Evolutionary conservation across 2,113 vertebrate species (phyloP).

Genomic region (Nannospalax galili): DNA sequence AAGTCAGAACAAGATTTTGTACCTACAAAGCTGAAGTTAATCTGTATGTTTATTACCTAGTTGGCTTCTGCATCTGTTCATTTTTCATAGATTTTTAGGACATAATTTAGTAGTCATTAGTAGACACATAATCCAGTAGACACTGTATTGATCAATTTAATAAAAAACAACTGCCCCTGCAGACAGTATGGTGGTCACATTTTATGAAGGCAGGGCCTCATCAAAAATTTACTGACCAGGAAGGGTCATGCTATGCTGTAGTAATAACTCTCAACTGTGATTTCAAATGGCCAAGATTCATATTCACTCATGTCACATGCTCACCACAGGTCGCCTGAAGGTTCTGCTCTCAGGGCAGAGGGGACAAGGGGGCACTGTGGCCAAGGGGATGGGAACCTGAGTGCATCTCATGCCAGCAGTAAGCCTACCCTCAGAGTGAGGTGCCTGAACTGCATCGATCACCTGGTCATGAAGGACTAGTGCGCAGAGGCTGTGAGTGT

Average conservation of each 20-base stretch:
- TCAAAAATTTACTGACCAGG: neutral
- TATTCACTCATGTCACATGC: neutral
- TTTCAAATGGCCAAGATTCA: neutral
- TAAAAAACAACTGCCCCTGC: neutral
- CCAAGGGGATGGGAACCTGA: too few species aligned
- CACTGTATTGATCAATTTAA: neutral
- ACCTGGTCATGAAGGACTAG: neutral
- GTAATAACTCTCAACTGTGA: neutral
- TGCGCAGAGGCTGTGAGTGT: neutral
- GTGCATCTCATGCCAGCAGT: neutral
- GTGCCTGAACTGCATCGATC: neutral
- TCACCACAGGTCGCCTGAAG: neutral
- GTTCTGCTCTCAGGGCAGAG: neutral
- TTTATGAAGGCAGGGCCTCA: neutral
- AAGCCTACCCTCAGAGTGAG: neutral
- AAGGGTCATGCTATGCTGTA: neutral
- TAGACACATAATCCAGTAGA: neutral
- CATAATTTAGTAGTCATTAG: neutral
- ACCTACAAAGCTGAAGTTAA: neutral
- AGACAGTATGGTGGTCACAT: neutral
- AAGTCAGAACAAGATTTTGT: neutral
- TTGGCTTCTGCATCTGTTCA: neutral
- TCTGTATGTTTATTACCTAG: neutral
- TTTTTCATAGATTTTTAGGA: neutral
- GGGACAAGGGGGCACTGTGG: neutral